Base-by-base conservation (phyloP, 1,140 invertebrate species). In the Medauroidea extradentata region DNA sequence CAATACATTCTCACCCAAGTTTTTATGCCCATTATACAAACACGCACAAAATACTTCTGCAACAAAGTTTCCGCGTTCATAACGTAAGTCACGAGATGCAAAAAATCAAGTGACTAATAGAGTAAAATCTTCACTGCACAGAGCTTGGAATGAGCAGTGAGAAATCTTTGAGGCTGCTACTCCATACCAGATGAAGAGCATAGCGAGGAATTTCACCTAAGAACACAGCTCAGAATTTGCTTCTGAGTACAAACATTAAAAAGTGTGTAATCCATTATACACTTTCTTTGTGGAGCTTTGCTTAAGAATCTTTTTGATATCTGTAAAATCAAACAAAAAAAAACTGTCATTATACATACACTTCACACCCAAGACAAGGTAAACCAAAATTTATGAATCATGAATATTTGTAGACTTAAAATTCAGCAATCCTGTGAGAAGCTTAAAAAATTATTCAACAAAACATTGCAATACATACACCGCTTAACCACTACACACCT, bases 251-350 rank as follows among this genome's bases (percentile, higher is more conserved):
- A 21, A 13, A 18, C 21, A 16, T 71, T 65, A 75, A 55, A 71
- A 73, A 55, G 74, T 74, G 69, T 81, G 78, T 65, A 91, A 74
- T 69, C 88, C 88, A 76, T 90, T 91, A 68, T 91, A 91, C 44
- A 89, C 77, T 77, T 83, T 85, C 65, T 84, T 84, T 53, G 83
- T 82, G 53, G 85, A 80, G 58, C 74, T 78, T 71, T 90, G 87
- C 60, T 87, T 79, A 18, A 91, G 70, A 59, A 89, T 80, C 64
- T 82, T 80, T 70, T 79, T 81, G 39, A 91, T 78, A 67, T 76
- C 88, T 90, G 77, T 60, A 84, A 87, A 52, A 69, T 64, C 76
- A 68, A 64, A 70, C 67, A 70, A 69, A 41, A 34, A 54, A 48
- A 48, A 39, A 60, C n/a, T n/a, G n/a, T n/a, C n/a, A 46, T 23